phyloP scores from a whole-genome alignment of 2,113 vertebrate species.

The Oostethus manadensis region DNA sequence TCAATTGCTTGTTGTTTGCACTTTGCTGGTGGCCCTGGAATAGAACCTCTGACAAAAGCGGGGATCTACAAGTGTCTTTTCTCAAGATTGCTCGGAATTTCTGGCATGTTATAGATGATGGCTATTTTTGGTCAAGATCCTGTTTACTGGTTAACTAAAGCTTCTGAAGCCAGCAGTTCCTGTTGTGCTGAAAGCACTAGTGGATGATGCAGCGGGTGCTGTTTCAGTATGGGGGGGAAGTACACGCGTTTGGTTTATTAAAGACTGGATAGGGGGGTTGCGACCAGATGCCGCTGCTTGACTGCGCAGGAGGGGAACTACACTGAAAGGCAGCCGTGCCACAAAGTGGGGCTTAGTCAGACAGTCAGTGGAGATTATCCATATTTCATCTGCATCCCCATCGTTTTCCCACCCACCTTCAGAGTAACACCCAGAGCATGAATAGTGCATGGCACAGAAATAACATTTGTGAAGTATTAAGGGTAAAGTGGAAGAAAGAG shows the following conservation, averaged over 20 bases:
- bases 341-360: conserved; percentile 53
- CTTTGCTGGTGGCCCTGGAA: too few species aligned
- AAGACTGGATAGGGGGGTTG: conserved; percentile 36
- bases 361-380: conserved; percentile 62
- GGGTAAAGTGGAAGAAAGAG: conserved; percentile 21
- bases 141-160: conserved; percentile 50
- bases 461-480: conserved; percentile 27
- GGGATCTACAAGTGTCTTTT: neutral
- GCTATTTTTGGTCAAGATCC: conserved; percentile 54
- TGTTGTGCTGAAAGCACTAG: conserved; percentile 27
- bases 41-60: too few species aligned
- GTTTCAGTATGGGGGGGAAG: conserved; percentile 22
- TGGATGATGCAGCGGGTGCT: conserved; percentile 14
- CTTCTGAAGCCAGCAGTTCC: conserved; percentile 57
- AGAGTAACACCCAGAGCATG: conserved; percentile 46
- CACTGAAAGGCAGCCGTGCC: conserved; percentile 43
- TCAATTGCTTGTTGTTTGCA: too few species aligned
- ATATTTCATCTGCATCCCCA: conserved; percentile 66
- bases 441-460: conserved; percentile 51
- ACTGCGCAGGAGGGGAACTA: conserved; percentile 48
- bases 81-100: conserved; percentile 25
- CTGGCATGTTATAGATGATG: conserved; percentile 25
- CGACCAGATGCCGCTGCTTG: conserved; percentile 59
- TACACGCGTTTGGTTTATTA: conserved; percentile 49
- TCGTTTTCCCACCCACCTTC: conserved; percentile 55